Conservation (phyloP, 2,797 vertebrate species). For the Cirrhinus mrigala region DNA sequence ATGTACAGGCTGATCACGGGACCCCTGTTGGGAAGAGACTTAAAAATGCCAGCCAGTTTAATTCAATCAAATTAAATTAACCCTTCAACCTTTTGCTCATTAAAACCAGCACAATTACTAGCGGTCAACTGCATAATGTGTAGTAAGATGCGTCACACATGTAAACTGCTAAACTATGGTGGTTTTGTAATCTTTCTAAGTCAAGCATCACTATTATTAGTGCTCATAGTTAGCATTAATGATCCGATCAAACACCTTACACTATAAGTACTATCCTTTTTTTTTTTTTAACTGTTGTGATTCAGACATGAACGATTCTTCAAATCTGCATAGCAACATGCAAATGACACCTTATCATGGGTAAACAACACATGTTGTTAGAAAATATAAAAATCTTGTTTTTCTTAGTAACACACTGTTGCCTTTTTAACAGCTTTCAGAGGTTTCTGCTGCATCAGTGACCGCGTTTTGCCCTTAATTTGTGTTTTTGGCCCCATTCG, state of each 20-base stretch:
- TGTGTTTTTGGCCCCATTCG: conserved; percentile 9
- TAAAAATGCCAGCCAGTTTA: neutral
- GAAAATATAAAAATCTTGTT: neutral
- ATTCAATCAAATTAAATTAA: neutral
- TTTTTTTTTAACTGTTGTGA: neutral
- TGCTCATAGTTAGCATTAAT: neutral
- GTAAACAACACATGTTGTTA: neutral
- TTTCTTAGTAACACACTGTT: too few species aligned
- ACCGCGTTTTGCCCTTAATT: neutral
- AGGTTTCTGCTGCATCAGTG: neutral
- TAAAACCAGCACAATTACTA: conserved; percentile 7
- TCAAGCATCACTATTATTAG: neutral
- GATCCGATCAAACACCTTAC: neutral
- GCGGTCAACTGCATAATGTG: neutral
- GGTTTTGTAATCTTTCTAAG: neutral
- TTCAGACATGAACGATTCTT: neutral
- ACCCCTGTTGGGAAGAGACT: neutral
- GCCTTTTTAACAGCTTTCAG: neutral
- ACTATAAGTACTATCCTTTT: neutral
- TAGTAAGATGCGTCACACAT: neutral
- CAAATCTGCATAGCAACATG: neutral
- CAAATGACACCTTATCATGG: neutral
- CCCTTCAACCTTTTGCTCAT: neutral
- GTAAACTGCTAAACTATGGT: neutral
- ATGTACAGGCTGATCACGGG: neutral